These are phyloP conservation scores for Potorous gilbertii DNA, from an alignment of 2,797 vertebrate species.

Conservation along the genomic window DNA sequence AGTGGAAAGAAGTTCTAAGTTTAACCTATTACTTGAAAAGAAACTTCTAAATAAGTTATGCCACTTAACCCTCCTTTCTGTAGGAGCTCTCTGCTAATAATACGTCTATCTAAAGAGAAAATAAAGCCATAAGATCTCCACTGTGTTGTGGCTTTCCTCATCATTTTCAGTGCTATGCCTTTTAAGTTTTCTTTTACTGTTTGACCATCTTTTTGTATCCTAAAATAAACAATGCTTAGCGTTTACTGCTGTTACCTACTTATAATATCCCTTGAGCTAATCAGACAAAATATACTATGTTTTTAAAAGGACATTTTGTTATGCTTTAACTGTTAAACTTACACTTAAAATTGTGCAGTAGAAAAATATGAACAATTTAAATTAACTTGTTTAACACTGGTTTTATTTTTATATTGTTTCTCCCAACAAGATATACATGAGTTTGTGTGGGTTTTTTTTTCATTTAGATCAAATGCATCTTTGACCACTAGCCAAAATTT, in stretches of 20 bases:
- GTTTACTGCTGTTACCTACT: neutral
- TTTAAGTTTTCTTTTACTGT: neutral
- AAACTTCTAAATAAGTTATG: slow-evolving; percentile 38
- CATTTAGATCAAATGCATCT: slow-evolving; percentile 87
- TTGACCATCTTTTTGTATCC: neutral
- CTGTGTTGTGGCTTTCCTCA: neutral
- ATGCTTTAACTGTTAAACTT: neutral
- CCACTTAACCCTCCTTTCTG: neutral
- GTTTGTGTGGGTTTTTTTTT: slow-evolving; percentile 39
- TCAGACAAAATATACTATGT: neutral
- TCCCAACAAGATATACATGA: neutral
- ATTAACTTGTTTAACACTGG: neutral
- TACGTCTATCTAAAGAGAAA: slow-evolving; percentile 14
- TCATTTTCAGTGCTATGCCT: neutral
- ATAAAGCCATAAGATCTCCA: neutral
- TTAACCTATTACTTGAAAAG: neutral
- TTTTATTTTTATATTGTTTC: neutral
- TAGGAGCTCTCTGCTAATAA: neutral
- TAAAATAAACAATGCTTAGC: neutral
- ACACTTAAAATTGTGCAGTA: neutral
- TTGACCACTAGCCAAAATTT: slow-evolving; percentile 91
- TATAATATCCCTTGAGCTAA: neutral
- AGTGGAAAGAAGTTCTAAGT: slow-evolving; percentile 36
- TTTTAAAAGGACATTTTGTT: neutral
- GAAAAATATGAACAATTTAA: neutral